phyloP scores from a whole-genome alignment of 1,140 invertebrate species.

The Caerostris extrusa region DNA sequence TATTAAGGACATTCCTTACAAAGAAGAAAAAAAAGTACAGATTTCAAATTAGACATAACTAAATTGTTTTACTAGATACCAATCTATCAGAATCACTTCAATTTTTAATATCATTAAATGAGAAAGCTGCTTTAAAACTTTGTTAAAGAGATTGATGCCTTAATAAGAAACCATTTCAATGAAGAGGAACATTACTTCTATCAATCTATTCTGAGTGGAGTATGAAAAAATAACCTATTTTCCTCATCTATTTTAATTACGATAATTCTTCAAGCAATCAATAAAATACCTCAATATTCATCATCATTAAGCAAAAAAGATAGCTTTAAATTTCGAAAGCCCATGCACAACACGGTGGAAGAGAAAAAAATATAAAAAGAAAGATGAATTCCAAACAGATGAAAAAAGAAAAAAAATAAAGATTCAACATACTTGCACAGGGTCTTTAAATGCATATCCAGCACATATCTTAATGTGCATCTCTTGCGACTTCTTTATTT shows the following conservation, averaged over 20 bases:
- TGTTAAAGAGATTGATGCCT: background rate
- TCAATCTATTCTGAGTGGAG: background rate
- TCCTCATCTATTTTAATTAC: slow-evolving; percentile 37
- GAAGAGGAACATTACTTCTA: background rate
- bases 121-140: too few relatives aligned
- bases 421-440: slow-evolving; percentile 16
- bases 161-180: background rate
- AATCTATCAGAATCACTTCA: too few relatives aligned
- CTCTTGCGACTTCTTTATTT: slow-evolving; percentile 30
- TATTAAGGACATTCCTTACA: too few relatives aligned
- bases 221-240: background rate
- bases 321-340: slow-evolving; percentile 30
- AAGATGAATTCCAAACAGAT: background rate
- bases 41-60: too few relatives aligned
- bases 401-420: slow-evolving; percentile 26
- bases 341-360: background rate
- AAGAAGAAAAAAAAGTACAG: too few relatives aligned
- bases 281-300: slow-evolving; percentile 10
- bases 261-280: slow-evolving; percentile 27
- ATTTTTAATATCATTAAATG: too few relatives aligned
- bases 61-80: too few relatives aligned
- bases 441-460: slow-evolving; percentile 63
- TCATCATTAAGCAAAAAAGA: slow-evolving; percentile 54
- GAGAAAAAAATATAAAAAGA: background rate
- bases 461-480: slow-evolving; percentile 61